phyloP scores from a whole-genome alignment of 2,113 vertebrate genomes.

The Bucco capensis region DNA sequence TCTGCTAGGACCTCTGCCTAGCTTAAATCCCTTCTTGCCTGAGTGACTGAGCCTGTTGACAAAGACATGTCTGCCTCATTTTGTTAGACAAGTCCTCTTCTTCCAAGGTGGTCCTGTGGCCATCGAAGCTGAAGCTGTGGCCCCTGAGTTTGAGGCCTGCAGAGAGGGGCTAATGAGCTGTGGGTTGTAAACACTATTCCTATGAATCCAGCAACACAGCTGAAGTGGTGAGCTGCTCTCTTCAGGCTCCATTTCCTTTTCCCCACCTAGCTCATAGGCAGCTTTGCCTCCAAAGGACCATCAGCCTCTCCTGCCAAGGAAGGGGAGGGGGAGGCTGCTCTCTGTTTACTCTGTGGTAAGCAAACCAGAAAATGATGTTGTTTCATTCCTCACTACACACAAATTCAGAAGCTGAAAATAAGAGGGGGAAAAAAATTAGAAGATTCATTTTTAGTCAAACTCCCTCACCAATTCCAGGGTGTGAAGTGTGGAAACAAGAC shows the following conservation, averaged over 20 bases:
- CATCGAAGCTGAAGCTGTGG: fast-evolving
- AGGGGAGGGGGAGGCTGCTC: background rate
- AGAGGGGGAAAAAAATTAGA: background rate
- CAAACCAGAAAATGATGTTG: conserved; percentile 58
- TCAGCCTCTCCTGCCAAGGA: background rate
- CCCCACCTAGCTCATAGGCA: background rate
- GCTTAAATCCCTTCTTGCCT: background rate
- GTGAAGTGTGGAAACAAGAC: background rate
- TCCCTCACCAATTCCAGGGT: background rate
- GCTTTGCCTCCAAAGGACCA: background rate
- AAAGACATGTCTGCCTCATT: background rate
- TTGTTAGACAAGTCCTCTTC: background rate
- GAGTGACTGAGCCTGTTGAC: background rate
- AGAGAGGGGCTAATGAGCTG: background rate
- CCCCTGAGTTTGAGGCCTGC: background rate
- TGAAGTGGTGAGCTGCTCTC: background rate
- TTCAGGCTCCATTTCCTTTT: conserved; percentile 1
- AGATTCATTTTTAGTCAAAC: conserved; percentile 9
- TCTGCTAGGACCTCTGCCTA: background rate
- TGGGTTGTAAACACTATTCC: background rate
- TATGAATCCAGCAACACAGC: background rate
- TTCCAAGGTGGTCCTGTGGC: background rate
- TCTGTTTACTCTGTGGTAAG: conserved; percentile 45
- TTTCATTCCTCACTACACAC: conserved; percentile 32
- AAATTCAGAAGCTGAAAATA: conserved; percentile 9